Percentiles rank a stretch among this genome's conserved stretches.
Conservation (phyloP, 2,797 vertebrate genomes). For the Pygocentrus nattereri region DNA sequence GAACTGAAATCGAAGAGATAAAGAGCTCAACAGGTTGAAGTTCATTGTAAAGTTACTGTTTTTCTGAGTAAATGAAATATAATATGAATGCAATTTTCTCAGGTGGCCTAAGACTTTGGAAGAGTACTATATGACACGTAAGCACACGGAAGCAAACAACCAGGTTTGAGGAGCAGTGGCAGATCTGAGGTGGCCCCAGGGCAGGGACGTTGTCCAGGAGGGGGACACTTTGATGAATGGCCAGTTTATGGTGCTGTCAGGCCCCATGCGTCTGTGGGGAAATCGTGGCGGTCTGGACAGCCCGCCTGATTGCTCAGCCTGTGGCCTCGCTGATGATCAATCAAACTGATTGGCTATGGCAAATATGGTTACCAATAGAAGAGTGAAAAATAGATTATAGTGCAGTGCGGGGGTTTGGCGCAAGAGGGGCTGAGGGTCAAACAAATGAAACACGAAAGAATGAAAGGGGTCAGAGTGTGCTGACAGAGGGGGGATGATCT, state of each 20-base stretch:
- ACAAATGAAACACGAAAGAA: conserved; percentile 82
- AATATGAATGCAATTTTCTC: background rate
- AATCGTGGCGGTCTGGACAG: conserved; percentile 78
- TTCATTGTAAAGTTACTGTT: background rate
- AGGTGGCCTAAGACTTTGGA: background rate
- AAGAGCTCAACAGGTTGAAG: too few species aligned
- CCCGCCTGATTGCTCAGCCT: conserved; percentile 91
- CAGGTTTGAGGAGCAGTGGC: conserved; percentile 1
- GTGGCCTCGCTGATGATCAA: conserved; percentile 89
- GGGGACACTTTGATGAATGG: conserved; percentile 94
- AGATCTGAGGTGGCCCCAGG: conserved; percentile 26
- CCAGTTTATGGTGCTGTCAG: conserved; percentile 92
- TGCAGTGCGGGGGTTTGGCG: conserved; percentile 65
- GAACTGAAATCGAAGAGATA: background rate
- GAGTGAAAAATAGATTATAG: conserved; percentile 80
- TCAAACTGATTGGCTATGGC: conserved; percentile 93
- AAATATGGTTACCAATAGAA: conserved; percentile 86
- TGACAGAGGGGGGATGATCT: conserved; percentile 16
- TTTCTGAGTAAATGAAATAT: background rate
- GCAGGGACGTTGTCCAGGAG: conserved; percentile 59
- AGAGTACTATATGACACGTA: background rate
- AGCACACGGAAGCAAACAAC: background rate
- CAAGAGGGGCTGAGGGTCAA: conserved; percentile 75
- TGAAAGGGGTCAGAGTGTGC: conserved; percentile 62
- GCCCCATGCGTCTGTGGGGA: conserved; percentile 85